phyloP scores from a whole-genome alignment of 2,113 vertebrate species.

The Cnemophilus loriae region DNA sequence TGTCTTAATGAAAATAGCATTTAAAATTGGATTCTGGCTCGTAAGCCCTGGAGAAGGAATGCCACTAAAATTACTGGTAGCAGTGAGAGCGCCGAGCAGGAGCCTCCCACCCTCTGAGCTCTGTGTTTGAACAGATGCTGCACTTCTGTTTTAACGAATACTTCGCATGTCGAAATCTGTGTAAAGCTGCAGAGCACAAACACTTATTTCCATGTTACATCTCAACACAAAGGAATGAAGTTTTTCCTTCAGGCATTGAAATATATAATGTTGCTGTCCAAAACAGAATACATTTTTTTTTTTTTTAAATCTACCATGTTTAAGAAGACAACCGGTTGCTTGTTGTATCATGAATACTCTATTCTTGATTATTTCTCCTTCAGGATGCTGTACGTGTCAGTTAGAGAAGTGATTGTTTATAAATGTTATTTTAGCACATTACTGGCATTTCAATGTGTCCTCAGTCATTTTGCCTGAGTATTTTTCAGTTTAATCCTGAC shows the following conservation, averaged over 20 bases:
- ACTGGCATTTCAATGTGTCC: not conserved
- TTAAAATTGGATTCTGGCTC: not conserved
- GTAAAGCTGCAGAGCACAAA: constrained; percentile 7
- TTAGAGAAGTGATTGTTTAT: not conserved
- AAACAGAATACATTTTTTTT: not conserved
- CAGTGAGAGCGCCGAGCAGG: not conserved
- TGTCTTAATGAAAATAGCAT: not conserved
- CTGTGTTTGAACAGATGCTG: not conserved
- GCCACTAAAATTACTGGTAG: not conserved
- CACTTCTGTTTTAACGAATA: constrained; percentile 7
- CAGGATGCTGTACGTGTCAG: not conserved
- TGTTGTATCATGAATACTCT: not conserved
- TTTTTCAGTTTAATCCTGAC: constrained; percentile 13
- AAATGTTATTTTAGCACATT: not conserved
- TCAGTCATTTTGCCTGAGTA: constrained; percentile 1
- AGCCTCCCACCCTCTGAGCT: not conserved
- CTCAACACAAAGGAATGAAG: not conserved
- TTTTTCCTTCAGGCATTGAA: not conserved
- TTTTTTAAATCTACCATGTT: not conserved
- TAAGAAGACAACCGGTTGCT: not conserved
- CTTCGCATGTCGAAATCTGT: not conserved
- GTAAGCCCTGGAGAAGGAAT: not conserved
- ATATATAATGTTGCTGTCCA: not conserved
- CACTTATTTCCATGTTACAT: not conserved
- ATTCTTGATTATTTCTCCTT: not conserved